Conservation (phyloP, 2,113 vertebrate genomes). For the Morphnarchus princeps region DNA sequence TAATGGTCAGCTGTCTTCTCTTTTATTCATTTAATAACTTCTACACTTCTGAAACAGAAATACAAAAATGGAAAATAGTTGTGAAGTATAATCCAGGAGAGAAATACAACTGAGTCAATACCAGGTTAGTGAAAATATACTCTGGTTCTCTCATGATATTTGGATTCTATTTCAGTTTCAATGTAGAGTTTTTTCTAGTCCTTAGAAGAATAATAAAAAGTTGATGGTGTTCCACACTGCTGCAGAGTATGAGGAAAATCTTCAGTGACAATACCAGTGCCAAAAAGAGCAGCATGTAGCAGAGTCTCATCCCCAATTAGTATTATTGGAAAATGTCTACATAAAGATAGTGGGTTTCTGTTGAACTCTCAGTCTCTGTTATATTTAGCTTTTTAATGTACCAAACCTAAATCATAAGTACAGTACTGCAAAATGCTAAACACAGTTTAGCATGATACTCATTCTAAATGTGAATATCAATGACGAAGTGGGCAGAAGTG, state of each 20-base stretch:
- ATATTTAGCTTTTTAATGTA: not conserved
- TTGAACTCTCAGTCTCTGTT: not conserved
- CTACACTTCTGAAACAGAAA: not conserved
- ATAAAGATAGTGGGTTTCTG: not conserved
- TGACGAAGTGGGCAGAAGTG: not conserved
- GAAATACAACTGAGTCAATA: not conserved
- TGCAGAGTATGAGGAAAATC: not conserved
- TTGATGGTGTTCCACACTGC: not conserved
- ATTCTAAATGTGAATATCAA: not conserved
- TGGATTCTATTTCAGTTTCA: not conserved
- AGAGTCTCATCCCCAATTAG: not conserved
- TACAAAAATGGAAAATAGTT: not conserved
- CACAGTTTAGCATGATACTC: not conserved
- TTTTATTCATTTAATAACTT: not conserved
- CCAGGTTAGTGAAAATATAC: not conserved
- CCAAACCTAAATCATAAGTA: not conserved
- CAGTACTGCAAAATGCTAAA: not conserved
- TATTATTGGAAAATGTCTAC: not conserved
- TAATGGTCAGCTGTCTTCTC: not conserved
- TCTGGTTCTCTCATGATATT: not conserved
- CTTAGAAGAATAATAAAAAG: not conserved
- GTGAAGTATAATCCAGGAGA: not conserved
- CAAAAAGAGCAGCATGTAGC: not conserved
- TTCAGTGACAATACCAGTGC: not conserved
- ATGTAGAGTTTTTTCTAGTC: not conserved